phyloP scores from a whole-genome alignment of 1,140 invertebrate species.

The Epicauta chinensis region DNA sequence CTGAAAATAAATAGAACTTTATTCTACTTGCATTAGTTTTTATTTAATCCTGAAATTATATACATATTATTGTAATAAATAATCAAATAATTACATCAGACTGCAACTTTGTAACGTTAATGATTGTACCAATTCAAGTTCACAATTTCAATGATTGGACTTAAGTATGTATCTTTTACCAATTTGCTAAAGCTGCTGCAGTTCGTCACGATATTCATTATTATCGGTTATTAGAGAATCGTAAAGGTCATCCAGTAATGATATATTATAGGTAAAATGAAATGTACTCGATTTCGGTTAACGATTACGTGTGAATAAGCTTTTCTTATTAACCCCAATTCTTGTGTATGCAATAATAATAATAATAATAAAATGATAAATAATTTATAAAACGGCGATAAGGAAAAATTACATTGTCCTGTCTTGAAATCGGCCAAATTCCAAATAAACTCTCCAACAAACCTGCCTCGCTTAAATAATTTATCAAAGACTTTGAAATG shows the following conservation, averaged over 20 bases:
- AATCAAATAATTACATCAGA: too few relatives aligned
- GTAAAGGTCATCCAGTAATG: constrained; percentile 45
- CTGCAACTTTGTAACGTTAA: too few relatives aligned
- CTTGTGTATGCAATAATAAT: constrained; percentile 58
- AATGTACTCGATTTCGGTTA: constrained; percentile 82
- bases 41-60: too few relatives aligned
- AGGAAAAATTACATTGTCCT: constrained; percentile 30
- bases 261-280: constrained; percentile 54
- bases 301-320: constrained; percentile 78
- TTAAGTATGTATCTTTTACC: too few relatives aligned
- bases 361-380: neutral
- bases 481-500: constrained; percentile 89
- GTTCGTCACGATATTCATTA: too few relatives aligned
- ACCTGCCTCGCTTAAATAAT: constrained; percentile 68
- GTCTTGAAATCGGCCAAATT: constrained; percentile 80
- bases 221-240: constrained; percentile 37
- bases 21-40: too few relatives aligned
- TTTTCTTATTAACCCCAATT: constrained; percentile 86
- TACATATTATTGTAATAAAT: too few relatives aligned
- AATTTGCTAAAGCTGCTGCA: too few relatives aligned
- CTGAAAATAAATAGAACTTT: too few relatives aligned
- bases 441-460: constrained; percentile 97
- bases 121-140: too few relatives aligned
- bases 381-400: neutral
- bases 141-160: too few relatives aligned